Evolutionary conservation across 2,888 invertebrate species (phyloP).

Genomic region (Acanthosepion lycidas): DNA sequence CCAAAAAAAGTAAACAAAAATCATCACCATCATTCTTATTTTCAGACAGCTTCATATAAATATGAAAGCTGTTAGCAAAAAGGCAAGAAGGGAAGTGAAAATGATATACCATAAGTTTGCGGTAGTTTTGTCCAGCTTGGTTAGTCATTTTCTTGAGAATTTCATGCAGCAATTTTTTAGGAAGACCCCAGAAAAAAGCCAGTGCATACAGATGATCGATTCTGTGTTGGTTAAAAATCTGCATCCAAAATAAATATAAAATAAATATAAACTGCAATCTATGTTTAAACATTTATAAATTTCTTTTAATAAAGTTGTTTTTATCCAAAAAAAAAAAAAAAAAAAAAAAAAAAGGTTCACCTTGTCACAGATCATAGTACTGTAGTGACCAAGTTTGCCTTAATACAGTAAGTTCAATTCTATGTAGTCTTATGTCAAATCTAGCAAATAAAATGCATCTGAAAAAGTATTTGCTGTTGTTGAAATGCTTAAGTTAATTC

Average conservation of each 20-base stretch:
- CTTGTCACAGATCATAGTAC: too few species aligned
- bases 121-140: constrained; percentile 63
- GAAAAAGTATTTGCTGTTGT: too few species aligned
- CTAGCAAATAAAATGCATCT: too few species aligned
- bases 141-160: constrained; percentile 59
- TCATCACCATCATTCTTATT: neutral
- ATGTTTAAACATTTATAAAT: neutral
- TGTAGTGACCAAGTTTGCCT: too few species aligned
- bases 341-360: too few species aligned
- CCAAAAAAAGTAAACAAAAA: neutral
- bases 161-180: constrained; percentile 57
- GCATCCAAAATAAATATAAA: constrained; percentile 48
- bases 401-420: too few species aligned
- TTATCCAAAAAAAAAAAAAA: too few species aligned
- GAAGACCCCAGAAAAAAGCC: constrained; percentile 56
- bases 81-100: neutral
- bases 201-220: constrained; percentile 64
- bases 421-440: too few species aligned
- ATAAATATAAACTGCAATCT: neutral
- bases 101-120: constrained; percentile 62
- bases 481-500: too few species aligned
- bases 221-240: constrained; percentile 63
- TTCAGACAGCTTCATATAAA: neutral
- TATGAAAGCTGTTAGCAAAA: neutral
- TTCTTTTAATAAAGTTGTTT: too few species aligned